Evolutionary conservation across 2,797 vertebrate genomes (phyloP), one percentile per base, ranked within the genome.

Genomic region (Artibeus jamaicensis): DNA sequence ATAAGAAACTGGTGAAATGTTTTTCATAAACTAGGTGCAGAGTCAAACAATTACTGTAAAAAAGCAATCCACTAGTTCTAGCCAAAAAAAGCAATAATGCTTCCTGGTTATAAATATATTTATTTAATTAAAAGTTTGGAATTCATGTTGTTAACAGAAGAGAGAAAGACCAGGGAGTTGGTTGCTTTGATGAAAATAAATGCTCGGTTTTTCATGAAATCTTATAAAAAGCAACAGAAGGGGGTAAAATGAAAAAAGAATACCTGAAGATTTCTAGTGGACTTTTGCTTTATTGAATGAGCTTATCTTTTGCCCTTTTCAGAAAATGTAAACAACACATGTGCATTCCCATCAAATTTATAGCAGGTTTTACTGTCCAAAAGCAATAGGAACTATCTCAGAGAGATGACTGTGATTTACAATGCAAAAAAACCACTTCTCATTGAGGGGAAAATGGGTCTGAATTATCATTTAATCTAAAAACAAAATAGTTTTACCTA

Each of bases 261-360:
- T 46, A 53, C 3, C 29, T 2, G 21, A 93, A 85, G 24, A 93
- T 77, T 44, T 93, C 16, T 73, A 53, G 71, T 57, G 39, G 18
- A 76, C 78, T 86, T 94, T 92, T 89, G 76, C 37, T 86, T 90
- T 65, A 83, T 34, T 70, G 15, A 81, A 78, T 77, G 21, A 96
- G n/a, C 12, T n/a, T 44, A 68, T 59, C 70, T 89, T 67, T 44
- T 34, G 2, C 42, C 87, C n/a, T 87, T 87, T 87, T 91, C 48
- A 84, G 55, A 96, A 93, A 91, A 70, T 70, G 0, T 68, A 93
- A 93, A 84, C 74, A 94, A 65, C 53, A 16, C 48, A 90, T 93
- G 86, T 94, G 22, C 57, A 91, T 88, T 87, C 29, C 44, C 48
- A 70, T 22, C 11, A 86, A 91, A 59, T 87, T 83, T 93, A 73